phyloP scores from a whole-genome alignment of 2,113 vertebrate genomes.

The rabbit (Oryctolagus cuniculus) region DNA sequence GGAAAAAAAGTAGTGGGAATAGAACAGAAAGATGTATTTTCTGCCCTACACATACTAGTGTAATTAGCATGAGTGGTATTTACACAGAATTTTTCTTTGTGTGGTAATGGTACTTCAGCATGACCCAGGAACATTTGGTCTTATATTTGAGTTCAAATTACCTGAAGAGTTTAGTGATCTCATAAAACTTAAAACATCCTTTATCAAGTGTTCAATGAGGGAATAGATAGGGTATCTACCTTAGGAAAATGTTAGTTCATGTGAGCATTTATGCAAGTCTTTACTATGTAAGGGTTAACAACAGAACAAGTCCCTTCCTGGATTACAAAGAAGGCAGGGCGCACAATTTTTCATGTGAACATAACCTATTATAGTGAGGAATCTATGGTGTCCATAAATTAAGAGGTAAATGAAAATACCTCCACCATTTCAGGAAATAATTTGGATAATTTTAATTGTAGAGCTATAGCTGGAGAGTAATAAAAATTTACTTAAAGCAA shows the following conservation, averaged over 20 bases:
- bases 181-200: neutral
- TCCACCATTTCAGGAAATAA: neutral
- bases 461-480: neutral
- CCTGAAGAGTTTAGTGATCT: neutral
- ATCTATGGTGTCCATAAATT: neutral
- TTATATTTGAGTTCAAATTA: neutral
- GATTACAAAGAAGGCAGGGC: neutral
- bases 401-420: neutral
- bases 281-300: neutral
- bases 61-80: neutral
- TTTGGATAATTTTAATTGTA: neutral
- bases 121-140: neutral
- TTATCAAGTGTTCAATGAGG: neutral
- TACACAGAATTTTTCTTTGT: neutral
- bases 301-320: neutral
- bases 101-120: neutral
- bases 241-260: rapidly evolving
- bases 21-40: neutral
- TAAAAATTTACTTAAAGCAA: neutral
- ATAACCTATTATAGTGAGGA: neutral
- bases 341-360: neutral
- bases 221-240: neutral
- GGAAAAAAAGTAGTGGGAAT: neutral
- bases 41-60: neutral
- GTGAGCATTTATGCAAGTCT: neutral